A percentile compares a stretch with the other conserved stretches of the same genome.
Conservation (phyloP, 2,113 vertebrate species). For the Mormyrus iriodes region DNA sequence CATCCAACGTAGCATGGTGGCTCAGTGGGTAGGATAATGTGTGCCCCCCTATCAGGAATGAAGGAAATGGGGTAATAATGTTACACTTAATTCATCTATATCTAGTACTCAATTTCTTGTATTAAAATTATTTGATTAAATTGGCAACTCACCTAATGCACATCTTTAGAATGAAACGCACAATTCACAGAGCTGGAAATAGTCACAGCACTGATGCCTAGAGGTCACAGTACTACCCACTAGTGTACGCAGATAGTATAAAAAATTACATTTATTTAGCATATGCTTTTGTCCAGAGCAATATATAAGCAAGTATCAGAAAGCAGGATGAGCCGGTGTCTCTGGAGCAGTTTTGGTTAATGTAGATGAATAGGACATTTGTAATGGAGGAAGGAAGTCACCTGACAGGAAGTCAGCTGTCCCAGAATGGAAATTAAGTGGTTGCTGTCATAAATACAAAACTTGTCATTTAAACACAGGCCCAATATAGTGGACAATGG, state of each 20-base stretch:
- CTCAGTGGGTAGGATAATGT: not conserved
- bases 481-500: not conserved
- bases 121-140: not conserved
- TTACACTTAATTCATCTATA: not conserved
- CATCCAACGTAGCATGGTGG: not conserved
- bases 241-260: not conserved
- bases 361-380: not conserved
- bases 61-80: no score
- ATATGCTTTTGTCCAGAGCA: not conserved
- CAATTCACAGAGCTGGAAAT: not conserved
- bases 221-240: not conserved
- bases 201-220: not conserved
- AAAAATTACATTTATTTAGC: not conserved
- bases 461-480: not conserved
- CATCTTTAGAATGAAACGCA: not conserved
- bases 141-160: not conserved
- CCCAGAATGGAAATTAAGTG: not conserved
- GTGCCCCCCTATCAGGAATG: no score
- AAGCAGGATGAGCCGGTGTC: not conserved
- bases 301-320: not conserved
- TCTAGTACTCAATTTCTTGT: not conserved
- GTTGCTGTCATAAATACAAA: not conserved
- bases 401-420: not conserved
- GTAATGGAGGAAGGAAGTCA: not conserved
- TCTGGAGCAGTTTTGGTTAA: not conserved